Evolutionary conservation across 2,888 invertebrate species (phyloP), one percentile per base, ranked within the genome.

Genomic region (Xanthostigma xanthostigma): DNA sequence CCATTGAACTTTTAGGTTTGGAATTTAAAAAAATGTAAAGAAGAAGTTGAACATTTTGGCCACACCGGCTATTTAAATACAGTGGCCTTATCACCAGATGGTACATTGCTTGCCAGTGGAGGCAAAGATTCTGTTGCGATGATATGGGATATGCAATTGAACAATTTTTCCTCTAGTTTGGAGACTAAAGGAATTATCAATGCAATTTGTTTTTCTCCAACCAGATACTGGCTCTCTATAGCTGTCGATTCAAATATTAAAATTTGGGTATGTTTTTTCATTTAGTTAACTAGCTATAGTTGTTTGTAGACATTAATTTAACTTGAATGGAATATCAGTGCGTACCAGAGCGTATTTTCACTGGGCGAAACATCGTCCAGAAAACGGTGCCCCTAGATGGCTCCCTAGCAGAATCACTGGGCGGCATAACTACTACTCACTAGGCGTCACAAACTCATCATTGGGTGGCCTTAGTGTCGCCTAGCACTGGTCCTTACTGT

Each of bases 121-220:
- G 98, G 96, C 64, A 96, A 96, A 86, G 97, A 98, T 73, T 93
- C 94, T 74, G 94, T 95, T 73, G 97, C 97, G 9, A 93, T 98
- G 89, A 75, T 98, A 56, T 99, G 97, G 98, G 98, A 98, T 70
- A 74, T 98, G 66, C 97, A 97, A 69, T 98, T 98, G 66, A 96
- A 95, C 73, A 97, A 98, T 72, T 96, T 97, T 70, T 76, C 98
- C 64, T 96, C 97, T 76, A 97, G 97, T n/a, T 74, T 98, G 62
- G 95, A 96, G 66, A 97, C 96, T 70, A 94, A 94, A 70, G 96
- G 96, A 66, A 89, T 91, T 68, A 97, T 98, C 71, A 96, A 95
- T 60, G 90, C 97, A 6, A 74, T 98, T 60, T 93, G 94, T 80
- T 98, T 99, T 84, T 95, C 95, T 54, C 98, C 98, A 54, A 98